Conservation (phyloP, 1,140 invertebrate genomes). For the Pissodes strobi region DNA sequence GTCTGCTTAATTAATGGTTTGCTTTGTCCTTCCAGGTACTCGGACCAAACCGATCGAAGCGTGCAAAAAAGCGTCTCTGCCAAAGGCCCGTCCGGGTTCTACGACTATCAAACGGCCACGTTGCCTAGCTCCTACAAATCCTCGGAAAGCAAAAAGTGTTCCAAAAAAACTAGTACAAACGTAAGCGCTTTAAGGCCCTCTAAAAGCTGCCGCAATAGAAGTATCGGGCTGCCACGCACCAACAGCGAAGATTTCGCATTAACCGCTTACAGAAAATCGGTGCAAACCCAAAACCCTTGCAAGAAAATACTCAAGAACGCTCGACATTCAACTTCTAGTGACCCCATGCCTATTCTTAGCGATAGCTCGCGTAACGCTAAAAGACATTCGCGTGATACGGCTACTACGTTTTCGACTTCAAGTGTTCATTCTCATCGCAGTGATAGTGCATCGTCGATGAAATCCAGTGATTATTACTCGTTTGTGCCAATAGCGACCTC, state of each 20-base stretch:
- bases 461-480: constrained; percentile 49
- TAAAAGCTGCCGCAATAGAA: too few species aligned
- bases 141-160: constrained; percentile 12
- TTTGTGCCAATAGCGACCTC: constrained; percentile 34
- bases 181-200: background rate
- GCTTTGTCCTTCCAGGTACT: too few species aligned
- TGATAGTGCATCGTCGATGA: constrained; percentile 48
- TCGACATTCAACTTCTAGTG: too few species aligned
- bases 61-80: constrained; percentile 6
- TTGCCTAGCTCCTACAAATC: background rate
- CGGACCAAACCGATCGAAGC: constrained; percentile 32
- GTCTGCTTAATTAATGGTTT: too few species aligned
- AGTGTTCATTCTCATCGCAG: constrained; percentile 8
- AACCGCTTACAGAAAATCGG: too few species aligned
- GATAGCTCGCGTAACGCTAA: constrained; percentile 11
- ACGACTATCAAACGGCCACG: constrained; percentile 17
- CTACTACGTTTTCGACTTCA: constrained; percentile 21
- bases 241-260: constrained; percentile 1
- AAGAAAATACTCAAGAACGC: background rate
- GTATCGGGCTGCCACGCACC: background rate
- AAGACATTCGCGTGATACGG: too few species aligned
- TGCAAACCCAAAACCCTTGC: background rate
- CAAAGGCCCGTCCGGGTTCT: background rate
- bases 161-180: constrained; percentile 6
- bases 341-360: background rate